phyloP scores from a whole-genome alignment of 2,888 invertebrate genomes.

The Monoplex corrugatus region DNA sequence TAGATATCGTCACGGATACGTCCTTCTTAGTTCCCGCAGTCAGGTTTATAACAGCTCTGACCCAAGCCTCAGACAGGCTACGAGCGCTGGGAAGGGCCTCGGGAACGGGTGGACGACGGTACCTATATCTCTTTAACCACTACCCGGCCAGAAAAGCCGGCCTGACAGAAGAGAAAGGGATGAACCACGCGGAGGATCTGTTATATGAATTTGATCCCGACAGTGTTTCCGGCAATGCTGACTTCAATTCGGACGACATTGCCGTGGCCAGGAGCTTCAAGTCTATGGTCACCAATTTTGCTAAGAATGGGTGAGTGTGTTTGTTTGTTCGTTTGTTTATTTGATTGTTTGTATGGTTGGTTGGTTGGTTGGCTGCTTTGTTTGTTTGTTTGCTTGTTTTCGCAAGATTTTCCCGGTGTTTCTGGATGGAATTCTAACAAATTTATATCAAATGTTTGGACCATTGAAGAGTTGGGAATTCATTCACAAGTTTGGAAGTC shows the following conservation, averaged over 20 bases:
- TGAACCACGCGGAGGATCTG: slow-evolving; percentile 31
- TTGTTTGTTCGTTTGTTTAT: too few relatives aligned
- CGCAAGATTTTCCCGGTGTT: too few relatives aligned
- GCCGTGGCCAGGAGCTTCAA: neutral
- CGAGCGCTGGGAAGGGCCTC: neutral
- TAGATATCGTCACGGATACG: neutral
- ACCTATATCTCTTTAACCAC: slow-evolving; percentile 46
- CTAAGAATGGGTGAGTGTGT: slow-evolving; percentile 30
- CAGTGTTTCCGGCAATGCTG: neutral
- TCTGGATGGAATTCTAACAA: too few relatives aligned
- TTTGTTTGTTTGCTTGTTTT: too few relatives aligned
- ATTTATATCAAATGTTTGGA: too few relatives aligned
- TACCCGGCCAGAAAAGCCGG: slow-evolving; percentile 10
- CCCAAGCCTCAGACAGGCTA: neutral
- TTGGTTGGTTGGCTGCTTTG: too few relatives aligned
- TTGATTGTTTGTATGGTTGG: too few relatives aligned
- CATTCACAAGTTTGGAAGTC: too few relatives aligned
- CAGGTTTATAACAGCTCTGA: neutral
- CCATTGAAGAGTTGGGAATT: too few relatives aligned
- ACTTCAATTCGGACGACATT: neutral
- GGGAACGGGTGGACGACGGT: neutral
- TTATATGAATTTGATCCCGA: slow-evolving; percentile 27
- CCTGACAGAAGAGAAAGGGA: neutral
- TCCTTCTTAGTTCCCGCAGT: neutral
- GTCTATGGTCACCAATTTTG: slow-evolving; percentile 19